These are phyloP conservation scores for Crossocerus cetratus DNA, from an alignment of 2,888 invertebrate genomes.

Conservation along the genomic window DNA sequence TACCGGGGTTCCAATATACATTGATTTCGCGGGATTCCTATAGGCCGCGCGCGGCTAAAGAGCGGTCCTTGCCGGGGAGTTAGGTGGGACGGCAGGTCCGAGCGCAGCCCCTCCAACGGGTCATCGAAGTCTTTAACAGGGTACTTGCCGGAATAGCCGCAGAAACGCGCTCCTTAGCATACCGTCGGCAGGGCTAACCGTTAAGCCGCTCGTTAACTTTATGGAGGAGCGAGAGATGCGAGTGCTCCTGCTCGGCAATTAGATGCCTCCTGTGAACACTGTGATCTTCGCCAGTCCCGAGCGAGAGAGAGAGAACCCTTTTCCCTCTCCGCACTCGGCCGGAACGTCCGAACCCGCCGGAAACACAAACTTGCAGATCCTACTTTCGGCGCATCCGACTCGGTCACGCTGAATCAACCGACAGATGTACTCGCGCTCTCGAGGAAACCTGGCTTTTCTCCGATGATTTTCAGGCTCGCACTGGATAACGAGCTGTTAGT, in stretches of 20 bases:
- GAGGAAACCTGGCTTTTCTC: no score
- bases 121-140: conserved; percentile 67
- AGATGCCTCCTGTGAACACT: conserved; percentile 70
- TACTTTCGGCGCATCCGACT: neutral
- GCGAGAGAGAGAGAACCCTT: conserved; percentile 63
- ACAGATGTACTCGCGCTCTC: no score
- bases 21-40: neutral
- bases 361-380: neutral
- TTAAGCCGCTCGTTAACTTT: conserved; percentile 75
- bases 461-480: neutral
- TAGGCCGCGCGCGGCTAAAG: conserved; percentile 11
- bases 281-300: conserved; percentile 72
- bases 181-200: conserved; percentile 65
- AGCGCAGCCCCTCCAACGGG: conserved; percentile 44
- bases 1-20: neutral
- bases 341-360: conserved; percentile 9
- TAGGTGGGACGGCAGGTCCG: no score
- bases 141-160: conserved; percentile 64
- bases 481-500: neutral
- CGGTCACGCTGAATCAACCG: no score
- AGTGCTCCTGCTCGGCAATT: conserved; percentile 66
- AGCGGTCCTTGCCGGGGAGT: conserved; percentile 33
- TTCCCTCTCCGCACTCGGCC: conserved; percentile 15
- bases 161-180: conserved; percentile 67
- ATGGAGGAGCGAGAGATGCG: conserved; percentile 69